Conservation (phyloP, 2,888 invertebrate genomes). For the Pseudeuparius sepicola region DNA sequence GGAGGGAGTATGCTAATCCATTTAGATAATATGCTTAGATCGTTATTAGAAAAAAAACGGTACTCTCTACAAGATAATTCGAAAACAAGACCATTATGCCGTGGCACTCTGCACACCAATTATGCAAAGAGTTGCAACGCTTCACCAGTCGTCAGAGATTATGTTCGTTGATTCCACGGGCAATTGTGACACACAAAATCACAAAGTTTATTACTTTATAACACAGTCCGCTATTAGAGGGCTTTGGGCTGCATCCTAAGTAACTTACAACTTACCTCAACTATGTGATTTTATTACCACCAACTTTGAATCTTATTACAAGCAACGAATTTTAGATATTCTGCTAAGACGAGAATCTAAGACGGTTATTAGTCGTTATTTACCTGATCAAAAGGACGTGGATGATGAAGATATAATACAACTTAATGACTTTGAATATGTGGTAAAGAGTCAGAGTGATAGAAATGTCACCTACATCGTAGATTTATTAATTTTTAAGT, state of each 20-base stretch:
- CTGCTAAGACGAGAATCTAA: constrained; percentile 14
- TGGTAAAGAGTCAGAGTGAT: constrained; percentile 7
- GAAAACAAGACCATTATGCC: constrained; percentile 7
- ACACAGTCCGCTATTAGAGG: constrained; percentile 12
- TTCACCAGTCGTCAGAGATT: constrained; percentile 10
- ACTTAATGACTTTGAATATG: constrained; percentile 15
- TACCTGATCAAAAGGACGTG: constrained; percentile 16
- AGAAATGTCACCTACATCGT: constrained; percentile 7
- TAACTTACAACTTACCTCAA: constrained; percentile 11
- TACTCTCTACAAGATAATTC: constrained; percentile 1
- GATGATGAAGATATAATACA: constrained; percentile 12
- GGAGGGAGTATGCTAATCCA: constrained; percentile 7
- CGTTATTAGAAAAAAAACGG: constrained; percentile 5
- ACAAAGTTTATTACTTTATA: constrained; percentile 14
- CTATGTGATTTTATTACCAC: constrained; percentile 12
- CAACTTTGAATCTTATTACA: constrained; percentile 13
- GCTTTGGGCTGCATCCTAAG: constrained; percentile 3
- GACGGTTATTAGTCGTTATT: constrained; percentile 13
- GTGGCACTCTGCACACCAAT: constrained; percentile 9
- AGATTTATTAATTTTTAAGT: constrained; percentile 9
- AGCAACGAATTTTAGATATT: constrained; percentile 13
- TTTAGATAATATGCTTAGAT: constrained; percentile 7
- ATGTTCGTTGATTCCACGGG: constrained; percentile 13
- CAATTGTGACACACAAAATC: constrained; percentile 14
- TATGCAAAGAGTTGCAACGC: constrained; percentile 10